A percentile compares a stretch with the other conserved stretches of the same genome.
Evolutionary conservation across 2,797 vertebrate species (phyloP).

Genomic region (Clarias platycephalus): DNA sequence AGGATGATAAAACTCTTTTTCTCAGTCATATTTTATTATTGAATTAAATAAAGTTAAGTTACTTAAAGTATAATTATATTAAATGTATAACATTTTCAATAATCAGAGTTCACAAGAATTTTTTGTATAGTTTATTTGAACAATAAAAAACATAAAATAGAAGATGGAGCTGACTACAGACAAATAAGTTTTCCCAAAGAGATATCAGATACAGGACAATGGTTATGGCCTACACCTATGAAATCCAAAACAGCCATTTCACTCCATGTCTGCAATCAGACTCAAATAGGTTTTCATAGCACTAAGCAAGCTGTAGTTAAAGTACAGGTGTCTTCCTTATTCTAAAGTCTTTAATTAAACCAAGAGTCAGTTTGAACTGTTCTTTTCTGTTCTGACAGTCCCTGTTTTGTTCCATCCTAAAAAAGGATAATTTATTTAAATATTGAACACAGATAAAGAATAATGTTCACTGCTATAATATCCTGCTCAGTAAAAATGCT

Average conservation of each 20-base stretch:
- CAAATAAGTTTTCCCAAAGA: conserved; percentile 5
- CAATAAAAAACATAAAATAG: conserved; percentile 15
- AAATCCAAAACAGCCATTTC: neutral
- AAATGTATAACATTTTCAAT: neutral
- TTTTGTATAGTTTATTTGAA: conserved; percentile 31
- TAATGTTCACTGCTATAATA: neutral
- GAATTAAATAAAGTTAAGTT: neutral
- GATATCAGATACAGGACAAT: neutral
- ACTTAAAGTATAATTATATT: neutral
- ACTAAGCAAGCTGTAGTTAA: neutral
- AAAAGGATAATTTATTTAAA: no score
- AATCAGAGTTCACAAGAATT: neutral
- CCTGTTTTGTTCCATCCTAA: neutral
- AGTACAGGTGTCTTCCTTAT: neutral
- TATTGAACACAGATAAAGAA: neutral
- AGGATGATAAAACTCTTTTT: no score
- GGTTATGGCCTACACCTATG: neutral
- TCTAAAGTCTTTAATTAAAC: neutral
- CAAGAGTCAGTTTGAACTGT: neutral
- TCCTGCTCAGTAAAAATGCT: neutral
- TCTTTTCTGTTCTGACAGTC: neutral
- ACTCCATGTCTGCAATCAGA: neutral
- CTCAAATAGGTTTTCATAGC: neutral
- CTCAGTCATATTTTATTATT: neutral
- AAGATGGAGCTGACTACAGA: neutral